A percentile compares a stretch with the other conserved stretches of the same genome.
Evolutionary conservation across 1,140 invertebrate genomes (phyloP).

Genomic region (Thrips palmi): DNA sequence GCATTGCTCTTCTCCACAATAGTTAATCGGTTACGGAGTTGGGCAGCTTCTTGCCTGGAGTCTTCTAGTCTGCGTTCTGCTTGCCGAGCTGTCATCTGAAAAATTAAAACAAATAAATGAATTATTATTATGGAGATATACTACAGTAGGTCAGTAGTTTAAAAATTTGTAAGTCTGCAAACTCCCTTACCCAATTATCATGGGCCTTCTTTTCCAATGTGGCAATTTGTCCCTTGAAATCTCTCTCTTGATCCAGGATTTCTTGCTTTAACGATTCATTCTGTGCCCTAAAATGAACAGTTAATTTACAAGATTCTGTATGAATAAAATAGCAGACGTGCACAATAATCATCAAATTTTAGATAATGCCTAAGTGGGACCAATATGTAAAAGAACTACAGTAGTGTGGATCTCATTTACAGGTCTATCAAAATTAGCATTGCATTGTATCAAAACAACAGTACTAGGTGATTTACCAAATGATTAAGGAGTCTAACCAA

Average conservation of each 20-base stretch:
- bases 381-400: neutral
- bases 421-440: no score
- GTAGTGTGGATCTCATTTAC: slow-evolving; percentile 1
- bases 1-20: slow-evolving; percentile 29
- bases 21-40: slow-evolving; percentile 50
- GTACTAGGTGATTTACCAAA: no score
- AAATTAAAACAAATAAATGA: slow-evolving; percentile 7
- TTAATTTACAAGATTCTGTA: slow-evolving; percentile 3
- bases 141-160: slow-evolving; percentile 6
- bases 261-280: slow-evolving; percentile 56
- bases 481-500: no score
- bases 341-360: slow-evolving; percentile 8
- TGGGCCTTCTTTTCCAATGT: slow-evolving; percentile 55
- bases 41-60: slow-evolving; percentile 47
- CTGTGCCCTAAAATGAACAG: slow-evolving; percentile 31
- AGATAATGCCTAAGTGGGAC: slow-evolving; percentile 8
- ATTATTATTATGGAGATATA: slow-evolving; percentile 7
- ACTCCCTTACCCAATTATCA: slow-evolving; percentile 52
- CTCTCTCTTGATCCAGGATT: slow-evolving; percentile 58
- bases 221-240: slow-evolving; percentile 52
- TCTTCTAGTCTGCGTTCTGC: slow-evolving; percentile 58
- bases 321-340: neutral
- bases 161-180: slow-evolving; percentile 11
- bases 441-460: no score
- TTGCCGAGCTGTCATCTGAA: slow-evolving; percentile 42